phyloP scores from a whole-genome alignment of 2,888 invertebrate species.

The Tachystola acroxantha region DNA sequence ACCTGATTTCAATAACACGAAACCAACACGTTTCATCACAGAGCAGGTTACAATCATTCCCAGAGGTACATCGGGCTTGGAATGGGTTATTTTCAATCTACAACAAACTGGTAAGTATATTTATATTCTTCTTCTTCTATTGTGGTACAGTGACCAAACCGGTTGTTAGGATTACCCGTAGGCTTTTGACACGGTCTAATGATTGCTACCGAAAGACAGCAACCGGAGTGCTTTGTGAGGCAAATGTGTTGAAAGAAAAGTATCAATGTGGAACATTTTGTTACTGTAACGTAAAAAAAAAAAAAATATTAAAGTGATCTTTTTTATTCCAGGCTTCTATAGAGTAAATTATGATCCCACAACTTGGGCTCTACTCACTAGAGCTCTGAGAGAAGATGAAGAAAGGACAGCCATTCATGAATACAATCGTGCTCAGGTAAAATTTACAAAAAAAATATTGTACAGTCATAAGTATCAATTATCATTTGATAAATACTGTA shows the following conservation, averaged over 20 bases:
- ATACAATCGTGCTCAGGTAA: slow-evolving; percentile 83
- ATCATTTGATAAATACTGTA: neutral
- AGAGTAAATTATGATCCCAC: slow-evolving; percentile 78
- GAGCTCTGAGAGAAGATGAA: slow-evolving; percentile 49
- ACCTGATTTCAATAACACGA: slow-evolving; percentile 51
- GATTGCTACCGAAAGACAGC: too few species aligned
- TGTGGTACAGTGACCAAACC: too few species aligned
- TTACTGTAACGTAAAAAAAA: too few species aligned
- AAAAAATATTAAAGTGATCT: neutral
- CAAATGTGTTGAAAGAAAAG: too few species aligned
- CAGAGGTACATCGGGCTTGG: slow-evolving; percentile 42
- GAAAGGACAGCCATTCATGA: slow-evolving; percentile 73
- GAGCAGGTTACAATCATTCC: slow-evolving; percentile 28
- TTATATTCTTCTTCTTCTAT: too few species aligned
- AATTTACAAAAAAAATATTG: neutral
- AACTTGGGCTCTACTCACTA: slow-evolving; percentile 77
- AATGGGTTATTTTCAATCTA: slow-evolving; percentile 81
- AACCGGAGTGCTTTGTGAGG: too few species aligned
- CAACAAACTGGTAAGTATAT: slow-evolving; percentile 71
- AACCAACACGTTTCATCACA: slow-evolving; percentile 50
- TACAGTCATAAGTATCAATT: neutral
- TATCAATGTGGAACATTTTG: too few species aligned
- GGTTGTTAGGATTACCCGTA: too few species aligned
- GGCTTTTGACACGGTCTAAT: too few species aligned
- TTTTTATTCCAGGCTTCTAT: slow-evolving; percentile 70